Percentiles rank a stretch among this genome's conserved stretches.
Conservation (phyloP, 1,140 invertebrate species). For the Spodoptera litura region DNA sequence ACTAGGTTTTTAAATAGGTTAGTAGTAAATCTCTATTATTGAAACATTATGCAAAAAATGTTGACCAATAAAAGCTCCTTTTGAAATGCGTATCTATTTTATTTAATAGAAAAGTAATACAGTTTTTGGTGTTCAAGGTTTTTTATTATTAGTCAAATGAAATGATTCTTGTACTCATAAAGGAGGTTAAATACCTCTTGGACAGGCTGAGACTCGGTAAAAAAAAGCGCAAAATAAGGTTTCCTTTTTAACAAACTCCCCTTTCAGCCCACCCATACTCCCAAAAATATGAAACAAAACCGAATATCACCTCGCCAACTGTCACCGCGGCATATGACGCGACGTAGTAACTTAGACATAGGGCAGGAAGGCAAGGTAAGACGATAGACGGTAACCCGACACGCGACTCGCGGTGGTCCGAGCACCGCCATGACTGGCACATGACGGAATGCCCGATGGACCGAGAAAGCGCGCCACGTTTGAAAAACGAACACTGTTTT, state of each 20-base stretch:
- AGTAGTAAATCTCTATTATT: too few species aligned
- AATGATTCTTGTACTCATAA: too few species aligned
- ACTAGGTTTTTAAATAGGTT: too few species aligned
- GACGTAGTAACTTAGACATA: constrained; percentile 82
- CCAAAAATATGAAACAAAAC: constrained; percentile 59
- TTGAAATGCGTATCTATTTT: too few species aligned
- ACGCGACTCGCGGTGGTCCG: constrained; percentile 77
- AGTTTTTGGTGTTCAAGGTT: too few species aligned
- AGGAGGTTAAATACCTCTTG: too few species aligned
- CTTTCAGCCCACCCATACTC: constrained; percentile 27
- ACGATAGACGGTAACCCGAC: constrained; percentile 82
- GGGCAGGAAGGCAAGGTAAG: constrained; percentile 81
- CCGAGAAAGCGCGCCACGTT: constrained; percentile 83
- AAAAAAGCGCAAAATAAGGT: too few species aligned
- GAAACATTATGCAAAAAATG: too few species aligned
- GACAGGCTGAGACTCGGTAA: too few species aligned
- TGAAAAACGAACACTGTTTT: constrained; percentile 62
- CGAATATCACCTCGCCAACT: constrained; percentile 78
- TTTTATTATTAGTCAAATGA: too few species aligned
- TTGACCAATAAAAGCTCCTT: too few species aligned
- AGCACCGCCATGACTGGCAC: constrained; percentile 75
- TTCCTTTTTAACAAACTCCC: constrained; percentile 35
- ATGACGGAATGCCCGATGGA: constrained; percentile 83
- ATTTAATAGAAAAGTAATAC: too few species aligned
- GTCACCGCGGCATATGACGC: constrained; percentile 74